These are phyloP conservation scores for Eptesicus fuscus DNA, from an alignment of 2,113 vertebrate species.

Conservation along the genomic window DNA sequence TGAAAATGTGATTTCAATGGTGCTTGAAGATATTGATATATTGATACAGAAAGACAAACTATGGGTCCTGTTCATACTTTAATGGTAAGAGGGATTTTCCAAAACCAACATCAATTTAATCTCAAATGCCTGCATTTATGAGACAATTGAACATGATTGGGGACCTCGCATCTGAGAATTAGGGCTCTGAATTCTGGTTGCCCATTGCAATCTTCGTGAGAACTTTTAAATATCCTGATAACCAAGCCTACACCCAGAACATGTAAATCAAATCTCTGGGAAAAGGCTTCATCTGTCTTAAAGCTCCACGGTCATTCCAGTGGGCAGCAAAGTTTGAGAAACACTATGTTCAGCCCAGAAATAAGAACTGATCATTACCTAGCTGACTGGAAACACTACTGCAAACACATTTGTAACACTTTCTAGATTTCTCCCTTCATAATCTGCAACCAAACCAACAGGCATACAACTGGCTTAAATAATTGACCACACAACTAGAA, in stretches of 20 bases:
- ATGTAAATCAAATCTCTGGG: background rate
- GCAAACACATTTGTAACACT: background rate
- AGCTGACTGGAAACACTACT: background rate
- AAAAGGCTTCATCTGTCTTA: background rate
- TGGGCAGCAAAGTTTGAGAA: background rate
- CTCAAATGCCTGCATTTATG: background rate
- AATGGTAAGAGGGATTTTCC: background rate
- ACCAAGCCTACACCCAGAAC: background rate
- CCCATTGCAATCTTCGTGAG: background rate
- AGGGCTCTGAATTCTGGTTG: background rate
- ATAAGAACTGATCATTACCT: background rate
- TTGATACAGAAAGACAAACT: background rate
- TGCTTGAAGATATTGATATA: background rate
- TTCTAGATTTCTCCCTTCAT: background rate
- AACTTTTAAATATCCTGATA: background rate
- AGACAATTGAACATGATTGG: background rate
- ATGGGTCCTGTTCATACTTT: background rate
- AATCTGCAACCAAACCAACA: background rate
- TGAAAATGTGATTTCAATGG: background rate
- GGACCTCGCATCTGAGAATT: background rate
- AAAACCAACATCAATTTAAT: background rate
- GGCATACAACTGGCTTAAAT: background rate
- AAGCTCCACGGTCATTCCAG: background rate
- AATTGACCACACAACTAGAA: background rate
- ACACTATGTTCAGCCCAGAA: background rate